A percentile compares a stretch with the other conserved stretches of the same genome.
These are phyloP conservation scores for Anarhynchus alexandrinus DNA, from an alignment of 2,113 vertebrate species.

Conservation along the genomic window DNA sequence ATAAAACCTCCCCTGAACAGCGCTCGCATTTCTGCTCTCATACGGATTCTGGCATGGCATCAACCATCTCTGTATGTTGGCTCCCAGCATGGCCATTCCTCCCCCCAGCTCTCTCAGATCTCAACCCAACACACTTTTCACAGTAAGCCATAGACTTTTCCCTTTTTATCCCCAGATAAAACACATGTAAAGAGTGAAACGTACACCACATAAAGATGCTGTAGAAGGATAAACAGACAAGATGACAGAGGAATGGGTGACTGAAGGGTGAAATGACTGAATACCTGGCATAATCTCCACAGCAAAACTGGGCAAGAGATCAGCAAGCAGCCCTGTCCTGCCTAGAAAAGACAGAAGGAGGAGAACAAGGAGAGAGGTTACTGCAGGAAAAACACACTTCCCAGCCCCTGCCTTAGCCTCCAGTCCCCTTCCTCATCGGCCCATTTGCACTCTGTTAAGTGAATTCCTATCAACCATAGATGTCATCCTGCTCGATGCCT, in stretches of 20 bases:
- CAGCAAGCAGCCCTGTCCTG: slow-evolving; percentile 94
- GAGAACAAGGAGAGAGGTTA: slow-evolving; percentile 77
- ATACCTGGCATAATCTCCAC: slow-evolving; percentile 99
- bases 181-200: not conserved
- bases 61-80: not conserved
- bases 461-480: not conserved
- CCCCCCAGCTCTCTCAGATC: not conserved
- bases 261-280: slow-evolving; percentile 69
- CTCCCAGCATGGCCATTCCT: not conserved
- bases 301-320: slow-evolving; percentile 99
- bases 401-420: not conserved
- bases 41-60: not conserved
- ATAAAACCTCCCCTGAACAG: not conserved
- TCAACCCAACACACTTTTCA: not conserved
- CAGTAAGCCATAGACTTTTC: not conserved
- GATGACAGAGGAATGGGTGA: slow-evolving; percentile 50
- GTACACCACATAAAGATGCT: slow-evolving; percentile 24
- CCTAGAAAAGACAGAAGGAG: slow-evolving; percentile 87
- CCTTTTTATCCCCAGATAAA: not conserved
- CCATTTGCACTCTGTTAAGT: not conserved
- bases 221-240: slow-evolving; percentile 43
- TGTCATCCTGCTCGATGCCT: not conserved
- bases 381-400: slow-evolving; percentile 61
- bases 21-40: not conserved
- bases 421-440: not conserved